A percentile compares a stretch with the other conserved stretches of the same genome.
phyloP scores from a whole-genome alignment of 2,113 vertebrate genomes.

The Heptranchias perlo region DNA sequence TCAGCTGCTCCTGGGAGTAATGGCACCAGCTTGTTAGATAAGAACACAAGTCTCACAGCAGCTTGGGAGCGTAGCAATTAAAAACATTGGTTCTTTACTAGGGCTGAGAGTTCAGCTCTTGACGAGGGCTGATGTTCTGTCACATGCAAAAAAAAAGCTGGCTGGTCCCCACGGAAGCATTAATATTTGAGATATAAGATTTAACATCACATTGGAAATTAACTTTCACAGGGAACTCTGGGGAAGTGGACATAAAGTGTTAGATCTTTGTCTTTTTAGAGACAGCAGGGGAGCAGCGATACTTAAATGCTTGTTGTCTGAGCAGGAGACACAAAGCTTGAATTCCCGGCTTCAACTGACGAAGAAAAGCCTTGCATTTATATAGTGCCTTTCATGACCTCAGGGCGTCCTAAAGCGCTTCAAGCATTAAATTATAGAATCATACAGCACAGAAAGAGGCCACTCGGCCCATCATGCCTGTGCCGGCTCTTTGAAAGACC shows the following conservation, averaged over 20 bases:
- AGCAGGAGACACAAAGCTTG: not conserved
- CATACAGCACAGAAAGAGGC: not conserved
- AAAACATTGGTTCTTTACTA: not conserved
- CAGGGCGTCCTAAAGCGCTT: no score
- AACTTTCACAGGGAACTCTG: no score
- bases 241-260: not conserved
- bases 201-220: not conserved
- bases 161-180: not conserved
- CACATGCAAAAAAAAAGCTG: not conserved
- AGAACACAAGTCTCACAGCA: not conserved
- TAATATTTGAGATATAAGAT: not conserved
- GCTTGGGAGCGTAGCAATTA: not conserved
- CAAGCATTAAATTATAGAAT: not conserved
- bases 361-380: no score
- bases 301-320: not conserved
- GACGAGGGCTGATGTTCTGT: not conserved
- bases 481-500: not conserved
- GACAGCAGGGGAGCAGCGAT: not conserved
- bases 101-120: not conserved
- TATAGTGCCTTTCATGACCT: no score
- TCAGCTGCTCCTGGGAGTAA: not conserved
- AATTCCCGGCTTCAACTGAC: not conserved
- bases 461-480: not conserved
- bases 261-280: not conserved
- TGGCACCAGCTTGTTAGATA: constrained; percentile 10